A percentile compares a stretch with the other conserved stretches of the same genome.
phyloP scores from a whole-genome alignment of 2,113 vertebrate genomes.

The Mirza zaza region DNA sequence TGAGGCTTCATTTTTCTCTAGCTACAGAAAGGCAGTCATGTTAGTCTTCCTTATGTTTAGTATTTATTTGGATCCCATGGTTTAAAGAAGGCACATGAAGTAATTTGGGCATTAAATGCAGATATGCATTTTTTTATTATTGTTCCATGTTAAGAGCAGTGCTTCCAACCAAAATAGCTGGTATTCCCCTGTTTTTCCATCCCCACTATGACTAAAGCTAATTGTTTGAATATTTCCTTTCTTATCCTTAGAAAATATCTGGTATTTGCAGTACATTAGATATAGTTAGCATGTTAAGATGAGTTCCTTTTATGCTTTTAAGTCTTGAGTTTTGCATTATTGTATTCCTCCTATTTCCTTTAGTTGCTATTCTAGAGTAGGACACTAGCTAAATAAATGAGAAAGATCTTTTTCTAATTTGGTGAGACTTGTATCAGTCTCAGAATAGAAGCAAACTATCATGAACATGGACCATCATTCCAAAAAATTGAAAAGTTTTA shows the following conservation, averaged over 20 bases:
- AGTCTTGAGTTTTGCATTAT: background rate
- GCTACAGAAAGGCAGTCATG: background rate
- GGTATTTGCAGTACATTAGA: background rate
- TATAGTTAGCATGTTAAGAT: constrained; percentile 19
- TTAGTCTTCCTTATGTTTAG: constrained; percentile 33
- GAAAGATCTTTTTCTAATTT: constrained; percentile 1
- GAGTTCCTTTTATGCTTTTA: background rate
- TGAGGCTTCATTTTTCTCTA: constrained; percentile 13
- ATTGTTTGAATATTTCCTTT: constrained; percentile 61
- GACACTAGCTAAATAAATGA: background rate
- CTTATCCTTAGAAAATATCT: constrained; percentile 56
- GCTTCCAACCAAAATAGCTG: background rate
- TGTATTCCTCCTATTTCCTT: background rate
- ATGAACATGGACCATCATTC: background rate
- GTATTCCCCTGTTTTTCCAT: constrained; percentile 79
- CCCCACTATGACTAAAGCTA: constrained; percentile 53
- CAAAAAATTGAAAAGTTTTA: background rate
- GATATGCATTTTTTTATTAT: constrained; percentile 47
- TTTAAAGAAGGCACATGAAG: constrained; percentile 34
- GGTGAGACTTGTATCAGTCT: constrained; percentile 30
- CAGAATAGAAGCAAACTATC: constrained; percentile 21
- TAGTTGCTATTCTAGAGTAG: constrained; percentile 27
- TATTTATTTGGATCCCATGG: constrained; percentile 25
- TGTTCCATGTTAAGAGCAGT: constrained; percentile 50
- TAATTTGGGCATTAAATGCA: constrained; percentile 29